Conservation (phyloP, 2,113 vertebrate genomes). For the Toxostoma redivivum region DNA sequence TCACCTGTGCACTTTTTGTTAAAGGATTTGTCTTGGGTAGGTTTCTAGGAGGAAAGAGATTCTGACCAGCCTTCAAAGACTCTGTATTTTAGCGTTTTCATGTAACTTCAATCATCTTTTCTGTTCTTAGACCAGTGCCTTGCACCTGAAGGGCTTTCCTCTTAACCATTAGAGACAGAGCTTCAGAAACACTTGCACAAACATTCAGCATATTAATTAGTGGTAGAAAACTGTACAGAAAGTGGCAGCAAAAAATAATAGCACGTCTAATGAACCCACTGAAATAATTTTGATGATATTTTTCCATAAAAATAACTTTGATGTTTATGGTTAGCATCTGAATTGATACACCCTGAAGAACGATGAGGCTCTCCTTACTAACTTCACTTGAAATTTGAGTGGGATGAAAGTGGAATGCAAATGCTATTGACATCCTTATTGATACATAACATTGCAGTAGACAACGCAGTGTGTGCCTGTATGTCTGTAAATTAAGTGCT, state of each 20-base stretch:
- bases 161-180: neutral
- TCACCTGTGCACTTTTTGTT: neutral
- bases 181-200: neutral
- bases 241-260: neutral
- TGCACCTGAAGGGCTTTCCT: neutral
- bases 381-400: neutral
- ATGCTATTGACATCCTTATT: neutral
- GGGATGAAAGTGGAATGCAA: neutral
- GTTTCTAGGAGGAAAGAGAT: neutral
- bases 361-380: neutral
- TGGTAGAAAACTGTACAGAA: neutral
- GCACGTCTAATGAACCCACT: neutral
- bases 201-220: neutral
- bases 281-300: neutral
- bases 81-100: neutral
- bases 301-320: neutral
- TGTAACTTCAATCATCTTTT: neutral
- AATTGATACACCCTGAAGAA: neutral
- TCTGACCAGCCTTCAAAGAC: neutral
- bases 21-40: neutral
- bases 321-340: neutral
- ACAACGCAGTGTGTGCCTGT: neutral
- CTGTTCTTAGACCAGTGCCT: neutral
- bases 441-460: neutral
- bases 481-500: neutral